Conservation (phyloP, 2,113 vertebrate genomes). For the Nettapus auritus region DNA sequence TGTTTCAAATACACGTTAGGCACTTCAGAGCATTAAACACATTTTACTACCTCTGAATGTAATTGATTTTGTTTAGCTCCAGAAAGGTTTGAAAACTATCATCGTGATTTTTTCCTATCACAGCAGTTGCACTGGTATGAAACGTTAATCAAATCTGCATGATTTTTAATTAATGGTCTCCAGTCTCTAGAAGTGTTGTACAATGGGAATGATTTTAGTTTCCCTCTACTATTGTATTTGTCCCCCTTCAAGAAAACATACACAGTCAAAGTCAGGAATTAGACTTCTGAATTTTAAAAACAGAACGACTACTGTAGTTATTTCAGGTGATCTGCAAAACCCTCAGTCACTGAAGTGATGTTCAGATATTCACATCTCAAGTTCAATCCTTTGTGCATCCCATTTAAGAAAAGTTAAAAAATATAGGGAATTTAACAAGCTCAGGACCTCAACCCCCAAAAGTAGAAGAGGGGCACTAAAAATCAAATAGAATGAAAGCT, state of each 20-base stretch:
- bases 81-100: conserved; percentile 18
- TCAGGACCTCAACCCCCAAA: background rate
- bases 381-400: background rate
- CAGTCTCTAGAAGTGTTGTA: background rate
- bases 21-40: background rate
- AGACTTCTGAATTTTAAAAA: background rate
- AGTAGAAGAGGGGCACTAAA: background rate
- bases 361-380: background rate
- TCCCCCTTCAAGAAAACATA: background rate
- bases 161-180: conserved; percentile 3
- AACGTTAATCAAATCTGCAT: background rate
- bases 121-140: background rate
- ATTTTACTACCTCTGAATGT: background rate
- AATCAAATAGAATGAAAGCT: background rate
- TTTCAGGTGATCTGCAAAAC: background rate
- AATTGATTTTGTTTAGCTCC: background rate
- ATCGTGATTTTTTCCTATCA: background rate
- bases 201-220: background rate
- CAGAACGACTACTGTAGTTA: background rate
- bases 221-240: background rate
- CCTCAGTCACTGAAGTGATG: background rate
- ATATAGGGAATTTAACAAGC: background rate
- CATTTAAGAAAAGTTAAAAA: background rate
- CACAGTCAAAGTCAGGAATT: background rate
- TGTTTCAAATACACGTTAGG: background rate